phyloP scores from a whole-genome alignment of 1,140 invertebrate genomes.

The Phortica variegata region DNA sequence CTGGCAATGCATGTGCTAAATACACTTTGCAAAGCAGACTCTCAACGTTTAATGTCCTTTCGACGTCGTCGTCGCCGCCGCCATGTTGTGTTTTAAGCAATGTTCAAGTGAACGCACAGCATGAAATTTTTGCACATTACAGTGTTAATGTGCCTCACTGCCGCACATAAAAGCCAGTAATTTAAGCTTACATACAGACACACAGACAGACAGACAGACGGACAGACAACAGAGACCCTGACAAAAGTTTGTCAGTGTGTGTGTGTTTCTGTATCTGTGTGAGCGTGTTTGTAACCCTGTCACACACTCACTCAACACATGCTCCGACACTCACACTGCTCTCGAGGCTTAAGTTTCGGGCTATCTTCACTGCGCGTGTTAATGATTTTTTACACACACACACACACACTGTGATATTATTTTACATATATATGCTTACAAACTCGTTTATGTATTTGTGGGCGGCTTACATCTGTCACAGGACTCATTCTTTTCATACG shows the following conservation, averaged over 20 bases:
- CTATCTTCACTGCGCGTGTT: conserved; percentile 45
- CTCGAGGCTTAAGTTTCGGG: conserved; percentile 5
- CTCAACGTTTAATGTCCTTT: conserved; percentile 10
- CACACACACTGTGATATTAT: conserved; percentile 31
- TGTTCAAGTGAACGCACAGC: conserved; percentile 9
- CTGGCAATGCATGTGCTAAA: too few relatives aligned
- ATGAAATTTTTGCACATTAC: conserved; percentile 51
- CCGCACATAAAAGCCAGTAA: conserved; percentile 54
- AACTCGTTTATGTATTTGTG: too few relatives aligned
- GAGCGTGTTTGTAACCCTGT: conserved; percentile 2
- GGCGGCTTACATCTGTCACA: too few relatives aligned
- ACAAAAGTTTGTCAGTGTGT: neutral
- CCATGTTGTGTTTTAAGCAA: conserved; percentile 43
- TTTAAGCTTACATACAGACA: conserved; percentile 37
- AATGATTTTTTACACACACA: conserved; percentile 56
- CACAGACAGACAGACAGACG: neutral
- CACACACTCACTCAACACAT: neutral
- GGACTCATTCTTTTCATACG: too few relatives aligned
- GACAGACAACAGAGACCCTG: too few relatives aligned
- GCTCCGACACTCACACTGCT: neutral
- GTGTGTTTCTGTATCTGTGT: neutral
- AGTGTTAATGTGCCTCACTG: conserved; percentile 57
- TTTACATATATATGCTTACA: too few relatives aligned
- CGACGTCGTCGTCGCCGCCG: conserved; percentile 30
- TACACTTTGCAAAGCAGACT: too few relatives aligned